These are phyloP conservation scores for Phrynosoma blainvillii DNA, from an alignment of 2,113 vertebrate genomes.

Conservation along the genomic window DNA sequence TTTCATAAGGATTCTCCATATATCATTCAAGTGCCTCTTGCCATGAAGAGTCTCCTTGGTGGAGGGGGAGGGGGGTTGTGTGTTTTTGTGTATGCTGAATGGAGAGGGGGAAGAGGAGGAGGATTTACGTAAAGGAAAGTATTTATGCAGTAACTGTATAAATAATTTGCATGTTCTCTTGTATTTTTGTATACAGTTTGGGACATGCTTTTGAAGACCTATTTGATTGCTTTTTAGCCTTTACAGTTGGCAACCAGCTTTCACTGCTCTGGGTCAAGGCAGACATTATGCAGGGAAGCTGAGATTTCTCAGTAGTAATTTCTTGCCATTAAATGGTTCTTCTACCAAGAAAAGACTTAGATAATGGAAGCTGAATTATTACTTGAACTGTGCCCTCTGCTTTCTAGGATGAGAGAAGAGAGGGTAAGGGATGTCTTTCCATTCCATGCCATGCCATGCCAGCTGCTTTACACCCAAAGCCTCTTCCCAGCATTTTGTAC, in stretches of 20 bases:
- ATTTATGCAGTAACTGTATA: slow-evolving; percentile 59
- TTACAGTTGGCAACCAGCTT: slow-evolving; percentile 39
- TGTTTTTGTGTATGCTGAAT: slow-evolving; percentile 34
- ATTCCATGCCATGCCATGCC: neutral
- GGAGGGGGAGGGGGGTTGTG: slow-evolving; percentile 75
- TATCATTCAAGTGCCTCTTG: slow-evolving; percentile 92
- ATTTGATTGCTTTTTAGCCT: slow-evolving; percentile 47
- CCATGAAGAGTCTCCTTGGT: slow-evolving; percentile 82
- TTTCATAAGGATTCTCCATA: slow-evolving; percentile 75
- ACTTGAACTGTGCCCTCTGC: slow-evolving; percentile 35
- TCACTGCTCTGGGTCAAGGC: slow-evolving; percentile 46
- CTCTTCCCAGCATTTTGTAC: slow-evolving; percentile 19
- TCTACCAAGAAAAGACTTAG: slow-evolving; percentile 55
- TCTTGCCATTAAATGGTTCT: slow-evolving; percentile 67
- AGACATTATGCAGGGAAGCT: slow-evolving; percentile 40
- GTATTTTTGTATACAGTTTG: slow-evolving; percentile 67
- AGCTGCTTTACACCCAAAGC: slow-evolving; percentile 35
- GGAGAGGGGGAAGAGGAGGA: slow-evolving; percentile 50
- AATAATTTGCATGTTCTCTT: slow-evolving; percentile 70
- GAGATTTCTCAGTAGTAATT: slow-evolving; percentile 41
- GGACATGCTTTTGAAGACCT: slow-evolving; percentile 53
- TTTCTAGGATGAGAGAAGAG: slow-evolving; percentile 28
- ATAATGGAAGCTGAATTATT: slow-evolving; percentile 19
- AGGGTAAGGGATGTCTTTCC: slow-evolving; percentile 12
- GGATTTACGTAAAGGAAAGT: slow-evolving; percentile 17